phyloP scores from a whole-genome alignment of 2,797 vertebrate species.

The Sebastolobus altivelis region DNA sequence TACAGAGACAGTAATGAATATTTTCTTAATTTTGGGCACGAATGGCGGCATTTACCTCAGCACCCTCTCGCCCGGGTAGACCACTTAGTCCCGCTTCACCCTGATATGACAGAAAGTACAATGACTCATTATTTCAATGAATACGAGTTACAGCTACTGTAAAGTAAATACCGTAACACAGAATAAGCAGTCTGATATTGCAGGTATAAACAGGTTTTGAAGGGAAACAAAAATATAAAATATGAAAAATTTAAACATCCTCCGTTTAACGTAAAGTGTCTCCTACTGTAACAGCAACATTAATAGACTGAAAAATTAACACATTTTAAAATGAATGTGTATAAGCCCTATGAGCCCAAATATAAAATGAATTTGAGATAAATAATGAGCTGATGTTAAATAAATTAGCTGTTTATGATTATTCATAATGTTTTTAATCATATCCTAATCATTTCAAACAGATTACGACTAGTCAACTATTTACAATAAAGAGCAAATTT shows the following conservation, averaged over 20 bases:
- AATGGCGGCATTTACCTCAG: slow-evolving; percentile 82
- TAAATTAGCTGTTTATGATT: background rate
- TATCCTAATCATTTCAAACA: background rate
- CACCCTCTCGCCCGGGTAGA: slow-evolving; percentile 88
- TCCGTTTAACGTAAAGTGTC: too few relatives aligned
- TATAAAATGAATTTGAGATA: background rate
- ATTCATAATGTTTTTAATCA: background rate
- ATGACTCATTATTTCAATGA: background rate
- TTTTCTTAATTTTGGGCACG: slow-evolving; percentile 9
- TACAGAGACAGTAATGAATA: background rate
- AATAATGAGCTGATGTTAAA: background rate
- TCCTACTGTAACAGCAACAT: background rate
- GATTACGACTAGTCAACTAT: background rate
- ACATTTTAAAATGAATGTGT: background rate
- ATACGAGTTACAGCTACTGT: background rate
- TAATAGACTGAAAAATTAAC: background rate
- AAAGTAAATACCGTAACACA: background rate
- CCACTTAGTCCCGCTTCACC: slow-evolving; percentile 91
- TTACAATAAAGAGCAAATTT: background rate
- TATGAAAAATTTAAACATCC: background rate
- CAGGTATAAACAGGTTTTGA: background rate
- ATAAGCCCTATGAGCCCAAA: background rate
- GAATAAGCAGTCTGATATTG: background rate
- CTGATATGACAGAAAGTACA: slow-evolving; percentile 71
- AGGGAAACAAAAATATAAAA: background rate